Evolutionary conservation across 2,888 invertebrate species (phyloP), one percentile per base, ranked within the genome.

Genomic region (Coecobrya sp.): DNA sequence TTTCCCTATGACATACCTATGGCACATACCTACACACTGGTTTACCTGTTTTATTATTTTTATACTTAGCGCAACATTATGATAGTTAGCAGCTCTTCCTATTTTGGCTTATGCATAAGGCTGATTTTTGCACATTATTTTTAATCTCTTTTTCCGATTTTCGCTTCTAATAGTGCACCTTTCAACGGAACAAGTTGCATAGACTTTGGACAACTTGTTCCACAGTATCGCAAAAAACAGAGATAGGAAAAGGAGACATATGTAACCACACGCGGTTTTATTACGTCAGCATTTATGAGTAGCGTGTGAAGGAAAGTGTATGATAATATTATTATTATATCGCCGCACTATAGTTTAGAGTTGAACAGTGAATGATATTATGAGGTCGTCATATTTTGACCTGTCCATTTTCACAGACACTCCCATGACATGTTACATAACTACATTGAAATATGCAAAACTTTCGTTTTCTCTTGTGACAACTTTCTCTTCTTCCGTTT

Each of bases 381-480:
- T 49, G 52, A 25, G 76, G 25, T 76, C 25, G 49, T 76, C 76
- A 76, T 76, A 76, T 76, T 76, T 84, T 84, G 84, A 59, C 84
- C 30, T 30, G 59, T 70, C 84, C 84, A 59, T 84, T 27, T 82
- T 36, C 36, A 65, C 84, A n/a, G 55, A 25, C 62, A 55, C 25
- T 55, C 65, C n/a, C 27, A 55, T 84, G 65, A 22, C 84, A 84
- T 84, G 65, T 45, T 84, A 42, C 65, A 84, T 84, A 84, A 65
- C 65, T 55, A 22, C 30, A 25, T 11, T 84, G 36, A 84, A 84
- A 84, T 84, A 84, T 59, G 59, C 62, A 84, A 84, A 82, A 55
- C 42, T 65, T 65, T 65, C 84, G 36, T 65, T 84, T 65, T 62
- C 42, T 36, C 82, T n/a, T 19, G 42, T 65, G 76, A 76, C 76